Base-by-base conservation (phyloP, 2,797 vertebrate genomes). In the Anguilla pacifica region DNA sequence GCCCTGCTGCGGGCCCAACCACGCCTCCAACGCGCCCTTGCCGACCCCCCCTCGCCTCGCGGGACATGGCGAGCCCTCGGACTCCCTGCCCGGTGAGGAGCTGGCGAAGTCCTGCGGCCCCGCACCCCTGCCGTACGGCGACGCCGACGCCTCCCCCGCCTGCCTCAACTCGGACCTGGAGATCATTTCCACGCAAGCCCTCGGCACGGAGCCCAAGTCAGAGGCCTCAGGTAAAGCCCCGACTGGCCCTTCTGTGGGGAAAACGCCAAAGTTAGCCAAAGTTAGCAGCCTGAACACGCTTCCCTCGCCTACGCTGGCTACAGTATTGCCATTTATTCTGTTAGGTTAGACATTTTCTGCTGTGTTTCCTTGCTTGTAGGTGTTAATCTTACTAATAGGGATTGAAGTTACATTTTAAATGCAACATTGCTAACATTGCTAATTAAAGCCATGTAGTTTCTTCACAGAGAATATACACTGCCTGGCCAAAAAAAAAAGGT, bases 211-310 rank as follows among this genome's bases (percentile, higher is more conserved):
- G 70, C 93, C 92, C 25, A 90, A 90, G 90, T 95, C 95, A 88
- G 94, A 95, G 17, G 92, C 96, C 92, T 94, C 97, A 97, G 97
- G 97, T 97, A 97, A 94, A 95, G 70, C 39, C 83, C 28, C 43
- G 3, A 87, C 28, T n/a, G 6, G 22, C 15, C 67, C 10, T 84
- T 79, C 7, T 70, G 25, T 79, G 6, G 43, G 64, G 46, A 13
- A 79, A 67, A 31, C 19, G 15, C 10, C 74, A 49, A 43, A 22
- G 39, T 49, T 46, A 31, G 39, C 31, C 39, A 43, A 39, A 35
- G 11, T 28, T 77, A 43, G 39, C 39, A 43, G 39, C 39, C 39
- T 43, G 72, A 35, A 39, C n/a, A 13, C n/a, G 31, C 5, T 72
- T 74, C 28, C 46, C 79, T 22, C 25, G 46, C 46, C 22, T 31